A percentile compares a stretch with the other conserved stretches of the same genome.
Conservation (phyloP, 2,113 vertebrate species). For the Romanogobio albipinnatus region DNA sequence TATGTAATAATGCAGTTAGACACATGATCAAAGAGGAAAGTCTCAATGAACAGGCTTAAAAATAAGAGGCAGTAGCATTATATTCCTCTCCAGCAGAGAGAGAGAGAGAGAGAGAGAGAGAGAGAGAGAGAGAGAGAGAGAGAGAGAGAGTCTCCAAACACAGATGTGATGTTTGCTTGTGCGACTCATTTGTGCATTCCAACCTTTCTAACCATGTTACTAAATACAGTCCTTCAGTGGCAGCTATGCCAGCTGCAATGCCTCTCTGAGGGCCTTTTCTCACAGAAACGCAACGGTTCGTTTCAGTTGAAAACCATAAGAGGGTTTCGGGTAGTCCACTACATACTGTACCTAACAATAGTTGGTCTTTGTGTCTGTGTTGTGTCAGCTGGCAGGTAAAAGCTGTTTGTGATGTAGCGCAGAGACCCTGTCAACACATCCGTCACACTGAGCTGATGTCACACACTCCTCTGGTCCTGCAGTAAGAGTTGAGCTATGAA, state of each 20-base stretch:
- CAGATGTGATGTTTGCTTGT: slow-evolving; percentile 56
- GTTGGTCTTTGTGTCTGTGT: neutral
- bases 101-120: neutral
- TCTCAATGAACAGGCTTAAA: slow-evolving; percentile 7
- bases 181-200: slow-evolving; percentile 55
- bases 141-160: slow-evolving; percentile 51
- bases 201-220: slow-evolving; percentile 40
- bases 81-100: neutral
- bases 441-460: neutral
- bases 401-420: slow-evolving; percentile 40
- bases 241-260: slow-evolving; percentile 19
- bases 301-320: neutral
- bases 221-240: slow-evolving; percentile 57
- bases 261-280: neutral
- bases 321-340: neutral
- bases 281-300: neutral
- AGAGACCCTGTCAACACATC: slow-evolving; percentile 23
- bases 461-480: neutral
- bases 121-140: neutral
- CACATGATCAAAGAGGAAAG: neutral
- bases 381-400: slow-evolving; percentile 1
- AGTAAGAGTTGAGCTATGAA: neutral
- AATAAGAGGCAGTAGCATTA: slow-evolving; percentile 11
- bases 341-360: neutral
- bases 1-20: neutral